Conservation (phyloP, 2,797 vertebrate species). For the Malurus splendens region DNA sequence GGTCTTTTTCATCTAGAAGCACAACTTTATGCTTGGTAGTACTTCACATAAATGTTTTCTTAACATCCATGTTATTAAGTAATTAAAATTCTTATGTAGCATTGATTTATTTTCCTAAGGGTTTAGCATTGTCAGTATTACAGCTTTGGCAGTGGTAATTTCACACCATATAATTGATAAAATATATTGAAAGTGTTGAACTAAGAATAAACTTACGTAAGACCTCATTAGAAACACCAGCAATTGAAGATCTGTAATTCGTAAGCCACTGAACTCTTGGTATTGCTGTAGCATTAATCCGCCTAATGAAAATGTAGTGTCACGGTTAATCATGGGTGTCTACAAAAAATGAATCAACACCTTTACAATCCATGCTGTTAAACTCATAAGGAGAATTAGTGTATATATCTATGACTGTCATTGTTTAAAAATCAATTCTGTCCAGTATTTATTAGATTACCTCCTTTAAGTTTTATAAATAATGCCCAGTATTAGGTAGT, state of each 20-base stretch:
- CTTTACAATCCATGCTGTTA: background rate
- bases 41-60: background rate
- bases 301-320: background rate
- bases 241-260: background rate
- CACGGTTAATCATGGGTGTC: background rate
- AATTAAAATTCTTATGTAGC: background rate
- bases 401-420: background rate
- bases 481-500: background rate
- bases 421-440: background rate
- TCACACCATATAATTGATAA: background rate
- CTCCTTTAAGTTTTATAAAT: background rate
- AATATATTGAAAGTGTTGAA: background rate
- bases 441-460: background rate
- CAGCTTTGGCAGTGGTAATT: background rate
- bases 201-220: background rate
- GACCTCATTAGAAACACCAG: background rate
- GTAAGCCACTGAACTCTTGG: background rate
- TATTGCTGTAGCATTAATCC: background rate
- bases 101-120: background rate
- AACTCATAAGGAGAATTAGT: background rate
- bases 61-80: background rate
- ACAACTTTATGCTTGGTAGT: background rate
- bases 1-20: background rate
- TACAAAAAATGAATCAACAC: background rate
- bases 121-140: background rate